Conservation (phyloP, 2,888 invertebrate species). For the Drosophila diplacantha region DNA sequence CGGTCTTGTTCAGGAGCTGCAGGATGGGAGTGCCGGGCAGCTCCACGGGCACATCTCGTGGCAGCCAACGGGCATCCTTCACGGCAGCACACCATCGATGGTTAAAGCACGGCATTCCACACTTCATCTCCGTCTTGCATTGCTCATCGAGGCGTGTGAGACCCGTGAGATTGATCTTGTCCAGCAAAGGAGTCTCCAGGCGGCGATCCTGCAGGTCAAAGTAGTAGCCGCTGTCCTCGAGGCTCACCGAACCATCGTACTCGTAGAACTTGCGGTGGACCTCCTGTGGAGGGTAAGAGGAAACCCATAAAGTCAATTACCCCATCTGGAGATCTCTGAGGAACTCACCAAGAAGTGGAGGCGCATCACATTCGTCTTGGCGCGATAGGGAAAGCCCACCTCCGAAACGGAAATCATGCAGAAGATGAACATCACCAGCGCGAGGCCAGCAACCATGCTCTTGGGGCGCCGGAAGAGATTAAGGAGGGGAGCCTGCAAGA, state of each 20-base stretch:
- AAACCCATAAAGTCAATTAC: background rate
- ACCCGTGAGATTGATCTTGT: slow-evolving; percentile 53
- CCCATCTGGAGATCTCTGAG: background rate
- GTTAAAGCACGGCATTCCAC: slow-evolving; percentile 70
- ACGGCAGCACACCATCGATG: slow-evolving; percentile 51
- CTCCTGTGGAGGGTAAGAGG: slow-evolving; percentile 72
- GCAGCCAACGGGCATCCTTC: slow-evolving; percentile 59
- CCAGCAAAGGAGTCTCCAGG: slow-evolving; percentile 43
- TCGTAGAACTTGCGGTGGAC: slow-evolving; percentile 77
- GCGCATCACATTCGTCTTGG: slow-evolving; percentile 78
- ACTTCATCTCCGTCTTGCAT: slow-evolving; percentile 67
- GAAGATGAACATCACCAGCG: slow-evolving; percentile 55
- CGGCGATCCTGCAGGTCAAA: slow-evolving; percentile 77
- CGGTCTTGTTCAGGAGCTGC: slow-evolving; percentile 50
- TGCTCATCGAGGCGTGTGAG: slow-evolving; percentile 48
- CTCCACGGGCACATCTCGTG: slow-evolving; percentile 44
- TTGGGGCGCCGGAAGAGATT: slow-evolving; percentile 69
- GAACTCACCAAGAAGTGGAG: slow-evolving; percentile 78
- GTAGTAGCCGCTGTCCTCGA: slow-evolving; percentile 78
- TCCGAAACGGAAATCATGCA: slow-evolving; percentile 76
- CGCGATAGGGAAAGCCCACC: slow-evolving; percentile 80
- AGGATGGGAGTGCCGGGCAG: slow-evolving; percentile 55
- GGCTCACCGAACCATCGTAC: slow-evolving; percentile 61
- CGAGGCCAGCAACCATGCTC: slow-evolving; percentile 52
- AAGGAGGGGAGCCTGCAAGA: slow-evolving; percentile 70